Conservation (phyloP, 1,140 invertebrate species). For the Saccostrea glomerata region DNA sequence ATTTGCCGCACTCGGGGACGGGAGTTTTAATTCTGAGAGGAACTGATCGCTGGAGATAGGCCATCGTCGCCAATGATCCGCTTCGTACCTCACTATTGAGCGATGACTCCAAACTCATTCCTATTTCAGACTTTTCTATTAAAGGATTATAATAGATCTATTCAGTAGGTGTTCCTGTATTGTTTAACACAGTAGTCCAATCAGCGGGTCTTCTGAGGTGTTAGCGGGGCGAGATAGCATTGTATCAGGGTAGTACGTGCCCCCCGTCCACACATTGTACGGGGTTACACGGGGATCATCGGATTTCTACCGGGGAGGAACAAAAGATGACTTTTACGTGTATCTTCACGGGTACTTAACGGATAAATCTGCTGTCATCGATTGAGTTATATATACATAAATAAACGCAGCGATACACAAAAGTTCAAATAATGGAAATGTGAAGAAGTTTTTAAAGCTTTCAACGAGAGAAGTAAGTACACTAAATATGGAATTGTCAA, state of each 20-base stretch:
- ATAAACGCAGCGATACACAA: background rate
- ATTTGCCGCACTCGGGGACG: background rate
- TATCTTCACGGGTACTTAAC: background rate
- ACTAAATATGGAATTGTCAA: background rate
- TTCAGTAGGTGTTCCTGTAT: background rate
- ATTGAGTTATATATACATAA: background rate
- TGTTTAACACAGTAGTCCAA: background rate
- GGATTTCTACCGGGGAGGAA: background rate
- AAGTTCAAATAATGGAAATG: background rate
- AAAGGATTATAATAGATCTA: slow-evolving; percentile 20
- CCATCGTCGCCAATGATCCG: background rate
- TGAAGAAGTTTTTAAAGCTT: background rate
- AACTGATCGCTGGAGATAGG: background rate
- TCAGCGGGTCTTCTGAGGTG: background rate
- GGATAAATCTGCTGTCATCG: background rate
- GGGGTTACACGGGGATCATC: background rate
- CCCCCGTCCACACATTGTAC: background rate
- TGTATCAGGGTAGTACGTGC: background rate
- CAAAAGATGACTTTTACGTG: background rate
- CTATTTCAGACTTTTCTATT: slow-evolving; percentile 22
- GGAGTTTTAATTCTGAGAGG: background rate
- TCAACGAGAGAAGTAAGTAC: background rate
- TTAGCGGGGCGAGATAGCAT: background rate
- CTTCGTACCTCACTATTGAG: background rate
- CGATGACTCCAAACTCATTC: background rate